Evolutionary conservation across 1,140 invertebrate genomes (phyloP), one percentile per base, ranked within the genome.

Genomic region (Heliothis subflexa): DNA sequence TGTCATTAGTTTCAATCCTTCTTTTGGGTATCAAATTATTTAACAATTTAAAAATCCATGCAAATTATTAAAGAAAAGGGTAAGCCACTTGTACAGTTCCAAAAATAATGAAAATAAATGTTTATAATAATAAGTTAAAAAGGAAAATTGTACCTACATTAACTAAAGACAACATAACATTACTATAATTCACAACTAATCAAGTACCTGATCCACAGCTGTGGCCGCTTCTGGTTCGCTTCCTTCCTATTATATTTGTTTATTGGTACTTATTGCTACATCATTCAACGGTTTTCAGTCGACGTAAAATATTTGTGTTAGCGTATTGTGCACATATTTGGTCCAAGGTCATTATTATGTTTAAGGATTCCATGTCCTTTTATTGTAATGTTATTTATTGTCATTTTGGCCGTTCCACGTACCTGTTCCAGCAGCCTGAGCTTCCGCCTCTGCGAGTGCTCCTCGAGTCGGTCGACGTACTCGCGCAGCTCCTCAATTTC

Each of bases 401-500:
- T 70, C 3, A 28, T 52, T 4, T 25, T 47, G 4, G 5, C 11
- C 18, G 21, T 21, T 64, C 18, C 28, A 74, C 94, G 95, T 95
- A 98, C 98, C 97, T 98, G 98, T 95, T 98, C 97, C 80, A 98
- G 96, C 83, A 98, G 96, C 88, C 97, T 96, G 83, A 98, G 96
- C 94, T 98, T 98, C 91, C 98, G 95, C 85, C 97, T 95, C 93
- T 98, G 97, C 78, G 97, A 97, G 94, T 98, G 97, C 92, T 98
- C 97, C 95, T 98, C 98, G 77, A 99, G 96, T 84, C 98, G 95
- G 93, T 98, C 98, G 78, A 98, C 97, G 92, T 98, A 98, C 93
- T 98, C 98, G 80, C 98, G 95, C 91, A 99, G 95, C 93, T 98
- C 98, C 93, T 98, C 98, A 86, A 98, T 98, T 94, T 99, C 98